Evolutionary conservation across 2,888 invertebrate species (phyloP).

Genomic region (Catonia carolina): DNA sequence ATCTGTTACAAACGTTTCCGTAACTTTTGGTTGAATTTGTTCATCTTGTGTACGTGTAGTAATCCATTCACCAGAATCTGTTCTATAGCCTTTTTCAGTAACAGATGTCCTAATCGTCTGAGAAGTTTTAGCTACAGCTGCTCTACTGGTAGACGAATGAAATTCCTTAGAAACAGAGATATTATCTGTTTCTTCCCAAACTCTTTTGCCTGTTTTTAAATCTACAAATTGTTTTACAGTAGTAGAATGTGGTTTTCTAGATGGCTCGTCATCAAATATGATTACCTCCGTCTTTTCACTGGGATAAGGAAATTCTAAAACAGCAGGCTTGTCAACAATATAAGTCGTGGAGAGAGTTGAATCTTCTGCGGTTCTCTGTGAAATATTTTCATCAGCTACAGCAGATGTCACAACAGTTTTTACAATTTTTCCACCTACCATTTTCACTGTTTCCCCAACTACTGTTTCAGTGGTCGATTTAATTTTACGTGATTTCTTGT

Average conservation of each 20-base stretch:
- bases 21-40: constrained; percentile 1
- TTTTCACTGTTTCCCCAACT: constrained; percentile 22
- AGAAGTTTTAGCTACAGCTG: neutral
- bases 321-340: neutral
- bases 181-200: constrained; percentile 1
- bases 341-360: neutral
- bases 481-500: neutral
- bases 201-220: neutral
- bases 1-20: neutral
- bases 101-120: neutral
- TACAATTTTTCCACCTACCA: constrained; percentile 31
- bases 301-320: neutral
- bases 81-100: neutral
- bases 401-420: constrained; percentile 14
- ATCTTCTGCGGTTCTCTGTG: constrained; percentile 1
- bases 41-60: neutral
- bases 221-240: neutral
- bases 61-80: constrained; percentile 3
- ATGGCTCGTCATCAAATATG: neutral
- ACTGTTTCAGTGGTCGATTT: neutral
- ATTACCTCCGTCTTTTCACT: neutral
- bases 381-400: neutral
- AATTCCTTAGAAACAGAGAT: neutral
- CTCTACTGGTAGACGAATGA: neutral
- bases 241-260: neutral